Conservation (phyloP, 2,888 invertebrate genomes). For the Dicycla oo region DNA sequence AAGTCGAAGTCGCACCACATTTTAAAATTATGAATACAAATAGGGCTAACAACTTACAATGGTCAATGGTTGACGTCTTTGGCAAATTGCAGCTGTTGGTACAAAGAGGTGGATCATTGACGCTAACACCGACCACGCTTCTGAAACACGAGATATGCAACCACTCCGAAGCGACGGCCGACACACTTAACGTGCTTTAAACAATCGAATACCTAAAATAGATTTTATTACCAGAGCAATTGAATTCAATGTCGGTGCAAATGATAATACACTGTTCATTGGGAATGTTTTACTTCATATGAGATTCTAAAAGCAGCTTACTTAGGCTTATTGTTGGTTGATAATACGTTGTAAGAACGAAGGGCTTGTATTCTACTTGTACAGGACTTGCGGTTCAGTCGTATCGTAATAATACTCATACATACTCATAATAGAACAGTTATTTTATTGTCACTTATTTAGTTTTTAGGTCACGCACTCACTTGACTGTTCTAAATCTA, state of each 20-base stretch:
- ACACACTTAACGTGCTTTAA: slow-evolving; percentile 82
- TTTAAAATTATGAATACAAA: slow-evolving; percentile 60
- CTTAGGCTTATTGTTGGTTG: slow-evolving; percentile 74
- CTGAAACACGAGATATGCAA: slow-evolving; percentile 85
- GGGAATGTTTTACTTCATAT: slow-evolving; percentile 71
- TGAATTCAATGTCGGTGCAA: slow-evolving; percentile 85
- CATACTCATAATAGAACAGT: slow-evolving; percentile 72
- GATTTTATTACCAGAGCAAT: slow-evolving; percentile 85
- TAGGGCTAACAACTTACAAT: slow-evolving; percentile 61
- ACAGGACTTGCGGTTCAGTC: slow-evolving; percentile 74
- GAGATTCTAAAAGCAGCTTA: slow-evolving; percentile 73
- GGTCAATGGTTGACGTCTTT: slow-evolving; percentile 55
- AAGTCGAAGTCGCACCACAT: slow-evolving; percentile 52
- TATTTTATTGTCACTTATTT: slow-evolving; percentile 66
- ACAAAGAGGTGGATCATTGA: slow-evolving; percentile 81
- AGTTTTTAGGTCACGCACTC: slow-evolving; percentile 55
- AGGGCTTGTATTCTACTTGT: slow-evolving; percentile 69
- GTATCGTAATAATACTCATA: no score
- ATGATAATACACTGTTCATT: slow-evolving; percentile 76
- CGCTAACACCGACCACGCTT: slow-evolving; percentile 79
- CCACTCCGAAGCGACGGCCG: slow-evolving; percentile 77
- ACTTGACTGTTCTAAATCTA: slow-evolving; percentile 11
- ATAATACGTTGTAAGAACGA: slow-evolving; percentile 63
- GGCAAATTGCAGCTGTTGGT: slow-evolving; percentile 69
- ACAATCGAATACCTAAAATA: slow-evolving; percentile 85